Conservation (phyloP, 2,888 invertebrate species). For the Boloria selene region DNA sequence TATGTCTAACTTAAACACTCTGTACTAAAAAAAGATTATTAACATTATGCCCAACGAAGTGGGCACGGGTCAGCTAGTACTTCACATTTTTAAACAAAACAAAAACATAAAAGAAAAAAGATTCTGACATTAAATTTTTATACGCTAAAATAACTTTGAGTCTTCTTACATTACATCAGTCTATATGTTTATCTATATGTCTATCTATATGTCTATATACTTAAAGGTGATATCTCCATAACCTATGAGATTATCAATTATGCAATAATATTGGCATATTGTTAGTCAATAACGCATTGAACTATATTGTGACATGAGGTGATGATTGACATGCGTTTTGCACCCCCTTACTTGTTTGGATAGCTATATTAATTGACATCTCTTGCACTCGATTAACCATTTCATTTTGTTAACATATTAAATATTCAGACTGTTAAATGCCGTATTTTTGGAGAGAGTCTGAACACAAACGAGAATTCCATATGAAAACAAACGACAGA, state of each 20-base stretch:
- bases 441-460: too few relatives aligned
- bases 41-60: too few relatives aligned
- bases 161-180: neutral
- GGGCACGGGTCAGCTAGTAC: too few relatives aligned
- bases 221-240: neutral
- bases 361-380: conserved; percentile 24
- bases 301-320: conserved; percentile 19
- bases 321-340: conserved; percentile 28
- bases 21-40: too few relatives aligned
- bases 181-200: neutral
- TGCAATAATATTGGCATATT: conserved; percentile 17
- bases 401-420: conserved; percentile 11
- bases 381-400: conserved; percentile 7
- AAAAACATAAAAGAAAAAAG: too few relatives aligned
- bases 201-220: conserved; percentile 1
- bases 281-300: conserved; percentile 6
- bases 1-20: too few relatives aligned
- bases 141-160: too few relatives aligned
- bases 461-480: too few relatives aligned
- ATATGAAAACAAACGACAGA: too few relatives aligned
- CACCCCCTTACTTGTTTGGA: conserved; percentile 21
- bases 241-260: conserved; percentile 19
- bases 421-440: conserved; percentile 7
- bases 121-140: too few relatives aligned
- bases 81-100: too few relatives aligned